Evolutionary conservation across 2,113 vertebrate genomes (phyloP).

Genomic region (Elephantulus edwardii): DNA sequence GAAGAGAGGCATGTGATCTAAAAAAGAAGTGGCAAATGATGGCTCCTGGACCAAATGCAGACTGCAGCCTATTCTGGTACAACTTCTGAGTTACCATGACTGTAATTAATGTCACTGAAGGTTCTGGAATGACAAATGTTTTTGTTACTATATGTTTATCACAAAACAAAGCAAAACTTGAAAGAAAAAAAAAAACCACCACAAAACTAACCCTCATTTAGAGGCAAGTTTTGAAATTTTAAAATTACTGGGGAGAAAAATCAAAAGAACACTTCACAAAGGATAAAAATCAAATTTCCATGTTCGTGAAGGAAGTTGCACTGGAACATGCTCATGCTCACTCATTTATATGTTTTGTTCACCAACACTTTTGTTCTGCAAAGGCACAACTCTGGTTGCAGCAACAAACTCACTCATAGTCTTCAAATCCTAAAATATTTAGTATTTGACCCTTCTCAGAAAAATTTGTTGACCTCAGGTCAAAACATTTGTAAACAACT

Average conservation of each 20-base stretch:
- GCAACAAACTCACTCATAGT: neutral
- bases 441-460: neutral
- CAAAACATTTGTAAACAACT: neutral
- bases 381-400: neutral
- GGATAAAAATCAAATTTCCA: neutral
- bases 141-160: neutral
- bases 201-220: no score
- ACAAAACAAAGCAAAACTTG: no score
- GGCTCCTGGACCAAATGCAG: neutral
- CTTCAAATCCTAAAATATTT: neutral
- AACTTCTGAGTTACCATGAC: neutral
- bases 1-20: neutral
- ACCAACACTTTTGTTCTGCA: neutral
- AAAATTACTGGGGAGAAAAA: neutral
- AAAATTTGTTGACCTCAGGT: neutral
- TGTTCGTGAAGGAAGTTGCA: neutral
- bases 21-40: neutral
- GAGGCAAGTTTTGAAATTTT: neutral
- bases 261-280: neutral
- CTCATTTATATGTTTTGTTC: accelerated
- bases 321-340: neutral
- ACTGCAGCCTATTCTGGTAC: no score
- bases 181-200: no score
- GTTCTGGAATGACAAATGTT: neutral
- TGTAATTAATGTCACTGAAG: neutral